Evolutionary conservation across 2,797 vertebrate genomes (phyloP).

Genomic region (Rhincodon typus): DNA sequence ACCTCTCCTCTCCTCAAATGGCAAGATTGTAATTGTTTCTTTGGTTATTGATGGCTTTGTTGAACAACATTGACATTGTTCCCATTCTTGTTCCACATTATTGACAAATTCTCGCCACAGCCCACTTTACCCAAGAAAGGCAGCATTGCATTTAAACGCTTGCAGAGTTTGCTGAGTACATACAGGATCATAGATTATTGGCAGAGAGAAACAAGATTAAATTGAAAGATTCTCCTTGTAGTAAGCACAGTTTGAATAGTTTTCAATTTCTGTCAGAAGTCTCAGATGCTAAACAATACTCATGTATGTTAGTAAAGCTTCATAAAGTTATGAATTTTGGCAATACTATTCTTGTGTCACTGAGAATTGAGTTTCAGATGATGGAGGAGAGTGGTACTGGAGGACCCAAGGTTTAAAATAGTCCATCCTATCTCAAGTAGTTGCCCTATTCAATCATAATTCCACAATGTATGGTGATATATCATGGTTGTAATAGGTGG

Average conservation of each 20-base stretch:
- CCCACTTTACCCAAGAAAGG: too few species aligned
- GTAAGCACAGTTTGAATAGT: not conserved
- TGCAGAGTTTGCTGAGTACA: not conserved
- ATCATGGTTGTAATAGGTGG: not conserved
- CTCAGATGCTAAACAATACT: not conserved
- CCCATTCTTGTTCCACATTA: not conserved
- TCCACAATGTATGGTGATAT: not conserved
- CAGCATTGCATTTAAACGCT: not conserved
- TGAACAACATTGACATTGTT: not conserved
- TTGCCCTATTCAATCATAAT: not conserved
- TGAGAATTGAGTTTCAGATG: not conserved
- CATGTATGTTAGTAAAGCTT: not conserved
- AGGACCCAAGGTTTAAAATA: not conserved
- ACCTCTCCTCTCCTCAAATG: not conserved
- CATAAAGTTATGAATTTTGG: not conserved
- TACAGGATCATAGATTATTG: not conserved
- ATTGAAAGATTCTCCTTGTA: not conserved
- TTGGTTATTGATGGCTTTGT: too few species aligned
- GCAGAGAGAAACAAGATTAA: not conserved
- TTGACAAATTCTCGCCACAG: too few species aligned
- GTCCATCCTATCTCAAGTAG: not conserved
- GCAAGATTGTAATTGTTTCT: not conserved
- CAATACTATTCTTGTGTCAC: not conserved
- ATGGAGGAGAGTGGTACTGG: not conserved
- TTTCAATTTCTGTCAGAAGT: slow-evolving; percentile 14